Conservation (phyloP, 1,140 invertebrate genomes). For the Drosophila miranda region DNA sequence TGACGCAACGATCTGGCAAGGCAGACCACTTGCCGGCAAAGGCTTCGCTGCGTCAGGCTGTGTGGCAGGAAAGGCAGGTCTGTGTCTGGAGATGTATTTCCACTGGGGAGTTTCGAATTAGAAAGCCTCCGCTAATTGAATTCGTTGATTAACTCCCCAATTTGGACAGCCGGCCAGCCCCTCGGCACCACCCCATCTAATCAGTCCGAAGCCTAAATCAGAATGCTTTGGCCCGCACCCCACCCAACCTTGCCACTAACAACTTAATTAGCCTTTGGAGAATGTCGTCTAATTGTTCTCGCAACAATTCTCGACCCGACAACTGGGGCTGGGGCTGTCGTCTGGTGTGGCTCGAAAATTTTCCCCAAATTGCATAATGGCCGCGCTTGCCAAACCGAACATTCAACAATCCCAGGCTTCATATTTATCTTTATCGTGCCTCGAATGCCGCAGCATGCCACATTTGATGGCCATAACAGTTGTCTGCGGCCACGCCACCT, state of each 20-base stretch:
- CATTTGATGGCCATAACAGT: slow-evolving; percentile 53
- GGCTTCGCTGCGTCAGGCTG: slow-evolving; percentile 20
- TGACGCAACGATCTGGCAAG: slow-evolving; percentile 48
- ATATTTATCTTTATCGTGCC: slow-evolving; percentile 48
- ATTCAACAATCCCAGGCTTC: slow-evolving; percentile 39
- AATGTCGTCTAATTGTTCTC: slow-evolving; percentile 71
- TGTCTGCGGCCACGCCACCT: slow-evolving; percentile 14
- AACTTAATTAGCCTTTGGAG: slow-evolving; percentile 61
- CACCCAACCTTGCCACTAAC: slow-evolving; percentile 48
- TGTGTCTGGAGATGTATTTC: slow-evolving; percentile 13
- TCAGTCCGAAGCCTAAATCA: too few relatives aligned
- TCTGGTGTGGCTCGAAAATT: slow-evolving; percentile 36
- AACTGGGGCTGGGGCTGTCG: slow-evolving; percentile 17
- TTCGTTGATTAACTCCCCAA: slow-evolving; percentile 41
- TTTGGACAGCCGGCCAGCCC: slow-evolving; percentile 5
- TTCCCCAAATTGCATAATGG: slow-evolving; percentile 51
- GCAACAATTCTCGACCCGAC: slow-evolving; percentile 9
- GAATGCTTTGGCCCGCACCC: not conserved
- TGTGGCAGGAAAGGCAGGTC: slow-evolving; percentile 42
- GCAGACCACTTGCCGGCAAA: slow-evolving; percentile 76
- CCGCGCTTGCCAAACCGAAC: slow-evolving; percentile 41
- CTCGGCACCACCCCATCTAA: slow-evolving; percentile 8
- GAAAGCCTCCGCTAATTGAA: slow-evolving; percentile 54
- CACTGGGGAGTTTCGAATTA: slow-evolving; percentile 48
- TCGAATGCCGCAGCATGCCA: slow-evolving; percentile 69